Conservation (phyloP, 2,113 vertebrate species). For the Ptychochromis oligacanthus region DNA sequence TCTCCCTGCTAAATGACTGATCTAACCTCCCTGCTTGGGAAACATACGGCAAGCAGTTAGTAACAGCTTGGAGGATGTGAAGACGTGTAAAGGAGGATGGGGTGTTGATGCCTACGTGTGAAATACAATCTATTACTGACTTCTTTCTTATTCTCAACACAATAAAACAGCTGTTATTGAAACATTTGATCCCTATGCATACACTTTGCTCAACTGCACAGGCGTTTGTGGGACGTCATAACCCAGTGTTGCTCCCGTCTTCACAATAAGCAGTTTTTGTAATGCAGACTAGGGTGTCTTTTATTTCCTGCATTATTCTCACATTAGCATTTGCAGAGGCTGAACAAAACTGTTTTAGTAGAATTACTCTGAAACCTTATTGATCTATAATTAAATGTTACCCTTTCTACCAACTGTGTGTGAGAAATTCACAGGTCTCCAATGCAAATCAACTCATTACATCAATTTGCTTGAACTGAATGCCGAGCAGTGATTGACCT, state of each 20-base stretch:
- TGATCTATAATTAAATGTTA: constrained; percentile 58
- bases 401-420: not conserved
- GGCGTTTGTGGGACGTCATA: not conserved
- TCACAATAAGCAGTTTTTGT: not conserved
- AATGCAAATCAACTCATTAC: constrained; percentile 33
- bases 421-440: not conserved
- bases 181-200: not conserved
- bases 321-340: constrained; percentile 11
- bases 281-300: not conserved
- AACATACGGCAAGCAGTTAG: constrained; percentile 13
- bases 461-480: constrained; percentile 18
- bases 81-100: not conserved
- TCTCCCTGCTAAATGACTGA: constrained; percentile 1
- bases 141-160: not conserved
- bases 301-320: not conserved
- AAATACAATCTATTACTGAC: constrained; percentile 6
- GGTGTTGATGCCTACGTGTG: not conserved
- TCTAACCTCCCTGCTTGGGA: constrained; percentile 18
- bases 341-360: not conserved
- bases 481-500: constrained; percentile 11
- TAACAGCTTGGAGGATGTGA: constrained; percentile 18
- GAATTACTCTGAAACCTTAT: constrained; percentile 4
- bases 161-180: constrained; percentile 25
- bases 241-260: not conserved
- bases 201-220: not conserved